Evolutionary conservation across 2,113 vertebrate species (phyloP).

Genomic region (Garra rufa): DNA sequence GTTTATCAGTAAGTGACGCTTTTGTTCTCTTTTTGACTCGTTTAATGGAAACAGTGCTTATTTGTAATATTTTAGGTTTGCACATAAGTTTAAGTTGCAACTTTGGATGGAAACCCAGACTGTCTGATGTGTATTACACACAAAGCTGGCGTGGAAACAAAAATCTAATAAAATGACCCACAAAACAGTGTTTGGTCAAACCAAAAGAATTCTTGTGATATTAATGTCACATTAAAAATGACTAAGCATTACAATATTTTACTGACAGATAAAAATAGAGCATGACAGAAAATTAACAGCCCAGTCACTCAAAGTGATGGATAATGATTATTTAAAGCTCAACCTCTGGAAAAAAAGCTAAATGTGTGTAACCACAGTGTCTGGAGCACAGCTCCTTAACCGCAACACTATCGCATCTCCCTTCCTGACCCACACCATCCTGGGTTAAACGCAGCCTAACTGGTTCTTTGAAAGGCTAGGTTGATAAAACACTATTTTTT

Average conservation of each 20-base stretch:
- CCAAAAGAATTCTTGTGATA: neutral
- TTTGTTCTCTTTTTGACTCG: no score
- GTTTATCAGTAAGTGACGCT: no score
- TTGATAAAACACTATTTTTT: neutral
- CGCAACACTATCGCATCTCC: neutral
- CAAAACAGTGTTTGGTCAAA: neutral
- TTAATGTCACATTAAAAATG: neutral
- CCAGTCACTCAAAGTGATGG: neutral
- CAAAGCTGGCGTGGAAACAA: neutral
- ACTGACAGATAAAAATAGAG: neutral
- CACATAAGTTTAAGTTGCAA: no score
- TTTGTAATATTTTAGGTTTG: no score
- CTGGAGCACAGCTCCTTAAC: neutral
- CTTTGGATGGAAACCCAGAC: no score
- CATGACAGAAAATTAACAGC: neutral
- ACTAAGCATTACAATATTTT: neutral
- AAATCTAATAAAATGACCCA: neutral
- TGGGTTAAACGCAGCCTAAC: neutral
- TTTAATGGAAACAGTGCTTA: no score
- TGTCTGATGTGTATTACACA: neutral
- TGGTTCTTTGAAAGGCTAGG: neutral
- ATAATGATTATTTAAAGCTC: neutral
- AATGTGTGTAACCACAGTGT: neutral
- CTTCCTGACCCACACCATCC: neutral
- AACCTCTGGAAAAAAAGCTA: neutral